Evolutionary conservation across 1,140 invertebrate species (phyloP), one percentile per base, ranked within the genome.

Genomic region (Ptiloglossa arizonensis): DNA sequence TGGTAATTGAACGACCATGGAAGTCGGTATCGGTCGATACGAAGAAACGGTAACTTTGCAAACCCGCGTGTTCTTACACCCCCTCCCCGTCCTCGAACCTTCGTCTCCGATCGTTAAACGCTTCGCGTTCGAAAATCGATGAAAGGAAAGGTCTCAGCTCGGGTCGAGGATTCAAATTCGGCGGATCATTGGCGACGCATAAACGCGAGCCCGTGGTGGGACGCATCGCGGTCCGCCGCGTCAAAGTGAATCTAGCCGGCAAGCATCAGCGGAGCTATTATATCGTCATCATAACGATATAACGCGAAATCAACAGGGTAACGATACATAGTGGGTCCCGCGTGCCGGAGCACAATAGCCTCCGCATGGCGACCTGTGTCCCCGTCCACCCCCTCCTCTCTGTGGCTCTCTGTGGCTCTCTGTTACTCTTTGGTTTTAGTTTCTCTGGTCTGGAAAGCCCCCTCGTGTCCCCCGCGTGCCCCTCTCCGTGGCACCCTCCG

Each of bases 281-380:
- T 91, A 91, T 88, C 90, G 91, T 91, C 91, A 92, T 92, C 88
- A 91, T 91, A 91, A 91, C 91, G 89, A 88, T 91, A 91, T 91
- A 90, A 89, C 90, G 86, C 83, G 86, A 90, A 91, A 93, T 93
- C 92, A 93, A 93, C 92, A 92, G 90, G 91, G 87, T 91, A 87
- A 88, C 88, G 88, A 90, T 88, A 88, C 83, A 87, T 79, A 62
- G 22, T 48, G 74, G 77, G 85, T 91, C 90, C 87, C 88, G 89
- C 89, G 88, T 87, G 89, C 86, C 83, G 87, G 88, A 88, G 88
- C 81, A 91, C 88, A 91, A 90, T 89, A 88, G 83, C 80, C 77
- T 76, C 71, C 79, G 83, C 80, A 41, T 70, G 77, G 50, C 79
- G 68, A 79, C 75, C 80, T 64, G 73, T 56, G 57, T 48, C 66